These are phyloP conservation scores for Muntiacus muntjak DNA, from an alignment of 2,113 vertebrate genomes.

Conservation along the genomic window DNA sequence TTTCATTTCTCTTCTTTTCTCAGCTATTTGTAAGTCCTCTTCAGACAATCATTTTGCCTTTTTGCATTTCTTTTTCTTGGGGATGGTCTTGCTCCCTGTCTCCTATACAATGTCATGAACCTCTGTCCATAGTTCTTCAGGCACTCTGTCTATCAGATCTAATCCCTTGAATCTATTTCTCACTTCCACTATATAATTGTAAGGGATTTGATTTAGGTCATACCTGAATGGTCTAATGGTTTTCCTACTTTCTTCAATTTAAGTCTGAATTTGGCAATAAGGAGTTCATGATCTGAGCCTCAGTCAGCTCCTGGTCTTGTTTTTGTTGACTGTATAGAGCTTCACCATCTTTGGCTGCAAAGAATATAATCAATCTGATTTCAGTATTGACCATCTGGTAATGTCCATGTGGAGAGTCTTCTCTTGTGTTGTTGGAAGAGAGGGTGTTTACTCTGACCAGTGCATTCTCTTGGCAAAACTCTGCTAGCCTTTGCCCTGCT, in stretches of 20 bases:
- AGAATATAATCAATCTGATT: background rate
- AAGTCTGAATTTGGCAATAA: background rate
- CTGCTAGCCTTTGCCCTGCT: background rate
- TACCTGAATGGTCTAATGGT: background rate
- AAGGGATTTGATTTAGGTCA: background rate
- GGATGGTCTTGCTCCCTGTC: background rate
- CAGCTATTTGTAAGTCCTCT: background rate
- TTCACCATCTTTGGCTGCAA: background rate
- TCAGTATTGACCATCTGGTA: background rate
- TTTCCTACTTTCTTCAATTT: background rate
- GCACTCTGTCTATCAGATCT: background rate
- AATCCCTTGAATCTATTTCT: background rate
- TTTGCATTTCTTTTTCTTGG: background rate
- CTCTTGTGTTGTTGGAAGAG: background rate
- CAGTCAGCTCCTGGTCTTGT: background rate
- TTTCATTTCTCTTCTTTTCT: background rate
- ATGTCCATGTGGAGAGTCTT: background rate
- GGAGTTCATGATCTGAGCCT: background rate
- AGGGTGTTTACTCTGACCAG: background rate
- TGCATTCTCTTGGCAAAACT: background rate
- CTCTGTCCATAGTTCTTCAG: background rate
- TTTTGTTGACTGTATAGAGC: background rate
- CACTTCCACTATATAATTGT: background rate
- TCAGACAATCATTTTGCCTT: background rate
- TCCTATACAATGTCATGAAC: background rate